Evolutionary conservation across 2,797 vertebrate genomes (phyloP), one percentile per base, ranked within the genome.

Genomic region (Chaenodraco wilsoni): DNA sequence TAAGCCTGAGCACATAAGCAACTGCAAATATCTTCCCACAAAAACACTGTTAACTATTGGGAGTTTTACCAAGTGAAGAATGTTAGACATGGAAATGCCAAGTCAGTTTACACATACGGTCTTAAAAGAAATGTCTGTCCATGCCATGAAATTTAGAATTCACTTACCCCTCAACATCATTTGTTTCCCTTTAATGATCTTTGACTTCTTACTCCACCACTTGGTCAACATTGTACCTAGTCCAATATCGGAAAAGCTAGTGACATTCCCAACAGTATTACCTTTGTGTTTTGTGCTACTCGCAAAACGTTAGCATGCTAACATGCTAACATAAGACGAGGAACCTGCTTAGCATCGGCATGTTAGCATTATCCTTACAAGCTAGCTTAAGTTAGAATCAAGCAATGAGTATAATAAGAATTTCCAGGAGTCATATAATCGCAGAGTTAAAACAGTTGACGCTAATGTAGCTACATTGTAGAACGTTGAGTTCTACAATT

Each of bases 31-130:
- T 37, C 21, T 54, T 57, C 44, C 40, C n/a, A 8, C 17, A 17
- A 45, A 81, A 85, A 82, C 81, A 83, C 82, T 78, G 51, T 65
- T 58, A 7, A 59, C 62, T 50, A 21, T 10, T 0, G n/a, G 13
- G 12, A 3, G 19, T 65, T 51, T 49, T 17, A 44, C 14, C 16
- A 48, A 52, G 15, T 10, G 12, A 33, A 11, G 48, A 40, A 3
- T 61, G 55, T 5, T 13, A 55, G 61, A 43, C 16, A 14, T 1
- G 15, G 10, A 4, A 31, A 9, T 14, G n/a, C 23, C 1, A 1
- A 37, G 43, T 56, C 14, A 7, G n/a, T 27, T 14, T 2, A 50
- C 31, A 48, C 16, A 8, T 14, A 43, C 13, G 16, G 40, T 46
- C 31, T 19, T 1, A 3, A 11, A 13, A 23, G 1, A 56, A 60